phyloP scores from a whole-genome alignment of 2,888 invertebrate genomes.

The Aradus depressus region DNA sequence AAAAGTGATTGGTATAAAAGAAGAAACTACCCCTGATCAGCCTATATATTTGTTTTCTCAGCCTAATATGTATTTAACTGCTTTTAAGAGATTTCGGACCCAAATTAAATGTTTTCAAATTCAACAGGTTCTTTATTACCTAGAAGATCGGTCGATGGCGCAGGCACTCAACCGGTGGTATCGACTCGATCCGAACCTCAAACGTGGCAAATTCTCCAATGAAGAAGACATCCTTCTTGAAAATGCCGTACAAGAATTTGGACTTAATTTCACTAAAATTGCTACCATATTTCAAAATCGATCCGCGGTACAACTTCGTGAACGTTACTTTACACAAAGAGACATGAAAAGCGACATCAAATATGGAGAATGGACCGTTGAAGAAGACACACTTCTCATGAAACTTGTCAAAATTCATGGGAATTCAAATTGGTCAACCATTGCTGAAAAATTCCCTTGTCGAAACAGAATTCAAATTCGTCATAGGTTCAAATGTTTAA shows the following conservation, averaged over 20 bases:
- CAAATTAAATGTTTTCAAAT: too few relatives aligned
- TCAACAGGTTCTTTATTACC: constrained; percentile 46
- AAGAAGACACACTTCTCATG: constrained; percentile 50
- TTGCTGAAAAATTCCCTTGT: constrained; percentile 43
- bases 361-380: constrained; percentile 46
- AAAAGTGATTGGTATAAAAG: too few relatives aligned
- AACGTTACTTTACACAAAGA: constrained; percentile 28
- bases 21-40: too few relatives aligned
- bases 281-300: constrained; percentile 41
- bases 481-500: constrained; percentile 41
- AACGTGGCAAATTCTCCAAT: constrained; percentile 50
- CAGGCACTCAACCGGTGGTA: constrained; percentile 54
- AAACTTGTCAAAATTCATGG: constrained; percentile 43
- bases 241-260: constrained; percentile 50
- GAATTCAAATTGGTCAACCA: constrained; percentile 42
- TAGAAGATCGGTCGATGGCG: constrained; percentile 50
- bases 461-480: constrained; percentile 49
- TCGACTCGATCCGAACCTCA: constrained; percentile 39
- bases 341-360: constrained; percentile 32
- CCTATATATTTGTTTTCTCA: too few relatives aligned
- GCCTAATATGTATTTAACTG: too few relatives aligned
- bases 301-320: constrained; percentile 24
- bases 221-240: constrained; percentile 56
- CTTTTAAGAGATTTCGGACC: too few relatives aligned
- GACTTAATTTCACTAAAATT: constrained; percentile 46